Conservation (phyloP, 2,888 invertebrate species). For the Gortyna flavago region DNA sequence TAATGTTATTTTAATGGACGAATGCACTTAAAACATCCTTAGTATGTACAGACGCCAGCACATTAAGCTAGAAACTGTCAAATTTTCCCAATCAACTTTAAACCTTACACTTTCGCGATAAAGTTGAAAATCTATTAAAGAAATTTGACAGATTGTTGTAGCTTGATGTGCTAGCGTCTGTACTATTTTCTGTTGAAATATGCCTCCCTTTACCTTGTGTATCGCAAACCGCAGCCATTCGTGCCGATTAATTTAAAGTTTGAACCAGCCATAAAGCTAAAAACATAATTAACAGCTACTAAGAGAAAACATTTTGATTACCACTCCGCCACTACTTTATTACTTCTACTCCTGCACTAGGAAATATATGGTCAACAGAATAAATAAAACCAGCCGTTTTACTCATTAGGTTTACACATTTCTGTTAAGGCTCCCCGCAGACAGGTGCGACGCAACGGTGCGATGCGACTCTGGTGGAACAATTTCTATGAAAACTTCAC, state of each 20-base stretch:
- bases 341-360: constrained; percentile 47
- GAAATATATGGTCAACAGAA: constrained; percentile 59
- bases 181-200: neutral
- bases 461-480: neutral
- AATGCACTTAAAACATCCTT: too few relatives aligned
- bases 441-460: neutral
- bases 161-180: too few relatives aligned
- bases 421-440: constrained; percentile 20
- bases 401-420: constrained; percentile 56
- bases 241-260: constrained; percentile 39
- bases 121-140: too few relatives aligned
- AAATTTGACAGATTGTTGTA: too few relatives aligned
- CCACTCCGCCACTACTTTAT: constrained; percentile 54
- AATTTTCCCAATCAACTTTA: too few relatives aligned
- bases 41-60: too few relatives aligned
- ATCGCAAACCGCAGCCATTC: constrained; percentile 9
- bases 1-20: too few relatives aligned
- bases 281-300: constrained; percentile 54
- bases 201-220: neutral
- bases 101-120: too few relatives aligned
- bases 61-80: too few relatives aligned
- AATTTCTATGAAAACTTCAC: neutral
- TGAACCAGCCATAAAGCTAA: constrained; percentile 34
- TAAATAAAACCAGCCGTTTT: constrained; percentile 58
- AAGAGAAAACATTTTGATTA: constrained; percentile 53